Base-by-base conservation (phyloP, 2,113 vertebrate species). In the Tragelaphus buxtoni region DNA sequence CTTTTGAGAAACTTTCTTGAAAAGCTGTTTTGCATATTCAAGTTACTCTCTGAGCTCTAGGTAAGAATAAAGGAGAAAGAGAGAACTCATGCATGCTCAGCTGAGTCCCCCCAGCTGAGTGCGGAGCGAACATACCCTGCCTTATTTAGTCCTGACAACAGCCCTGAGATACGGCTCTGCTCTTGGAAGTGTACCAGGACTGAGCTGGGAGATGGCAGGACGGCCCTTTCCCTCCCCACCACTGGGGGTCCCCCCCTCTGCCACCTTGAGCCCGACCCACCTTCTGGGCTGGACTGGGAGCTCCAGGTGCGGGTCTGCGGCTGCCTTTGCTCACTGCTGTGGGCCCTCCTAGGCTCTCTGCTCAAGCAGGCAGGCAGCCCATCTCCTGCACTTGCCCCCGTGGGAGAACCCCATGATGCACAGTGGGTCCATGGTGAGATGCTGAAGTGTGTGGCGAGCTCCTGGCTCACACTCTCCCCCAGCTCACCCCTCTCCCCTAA, bases 161-260 rank as follows among this genome's bases (percentile, higher is more conserved):
- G 51, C 32, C 35, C 45, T 88, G 42, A 77, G 63, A 56, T 12
- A 0, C 5, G 30, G 51, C 51, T 47, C 24, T 89, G 18, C 0
- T 82, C 47, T 32, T 65, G 10, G 5, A 65, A 35, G 60, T 65
- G 35, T 51, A 56, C 20, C 47, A 28, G 1, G 35, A 7, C 12
- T 14, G 39, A 39, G n/a, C 32, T 8, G 7, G 24, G 58, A 4
- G 30, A 5, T 84, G 18, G 56, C 16, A 7, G 18, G 82, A 5
- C 2, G 24, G 35, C n/a, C 39, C 42, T 69, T 76, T 28, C 39
- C 30, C 56, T 20, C n/a, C 35, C 9, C 1, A 0, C 2, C 0
- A 1, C 55, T 4, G 47, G 16, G 4, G 4, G 26, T 18, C 28
- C 1, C 1, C 45, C 2, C 65, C 11, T 72, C 20, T 39, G 22